Conservation (phyloP, 2,888 invertebrate species). For the Cerastoderma edule region DNA sequence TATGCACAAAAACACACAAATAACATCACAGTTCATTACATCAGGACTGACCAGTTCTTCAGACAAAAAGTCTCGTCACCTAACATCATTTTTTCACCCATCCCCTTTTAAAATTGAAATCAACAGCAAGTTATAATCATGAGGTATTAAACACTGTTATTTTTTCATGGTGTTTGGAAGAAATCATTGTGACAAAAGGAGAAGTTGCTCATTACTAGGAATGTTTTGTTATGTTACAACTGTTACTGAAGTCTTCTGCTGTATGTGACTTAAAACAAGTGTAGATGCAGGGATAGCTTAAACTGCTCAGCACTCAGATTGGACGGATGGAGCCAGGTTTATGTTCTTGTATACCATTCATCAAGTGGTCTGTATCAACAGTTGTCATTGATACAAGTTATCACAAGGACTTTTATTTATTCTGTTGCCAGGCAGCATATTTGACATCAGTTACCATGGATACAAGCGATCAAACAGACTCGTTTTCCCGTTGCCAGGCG, state of each 20-base stretch:
- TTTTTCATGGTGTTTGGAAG: too few species aligned
- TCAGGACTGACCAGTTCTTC: too few species aligned
- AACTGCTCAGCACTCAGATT: conserved; percentile 1
- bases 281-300: too few species aligned
- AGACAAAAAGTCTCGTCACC: neutral
- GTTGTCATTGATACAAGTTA: neutral
- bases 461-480: too few species aligned
- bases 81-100: neutral
- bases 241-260: neutral
- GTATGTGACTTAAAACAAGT: neutral
- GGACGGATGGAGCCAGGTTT: neutral
- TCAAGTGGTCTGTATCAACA: neutral
- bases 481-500: too few species aligned
- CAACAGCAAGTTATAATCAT: neutral
- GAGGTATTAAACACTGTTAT: too few species aligned
- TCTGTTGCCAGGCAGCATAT: neutral
- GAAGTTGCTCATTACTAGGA: neutral
- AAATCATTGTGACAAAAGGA: neutral
- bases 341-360: neutral
- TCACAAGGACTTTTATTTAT: neutral
- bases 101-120: neutral
- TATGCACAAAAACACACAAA: too few species aligned
- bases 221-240: neutral
- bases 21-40: too few species aligned
- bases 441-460: neutral